phyloP scores from a whole-genome alignment of 2,113 vertebrate species.

The Mormoops blainvillei region DNA sequence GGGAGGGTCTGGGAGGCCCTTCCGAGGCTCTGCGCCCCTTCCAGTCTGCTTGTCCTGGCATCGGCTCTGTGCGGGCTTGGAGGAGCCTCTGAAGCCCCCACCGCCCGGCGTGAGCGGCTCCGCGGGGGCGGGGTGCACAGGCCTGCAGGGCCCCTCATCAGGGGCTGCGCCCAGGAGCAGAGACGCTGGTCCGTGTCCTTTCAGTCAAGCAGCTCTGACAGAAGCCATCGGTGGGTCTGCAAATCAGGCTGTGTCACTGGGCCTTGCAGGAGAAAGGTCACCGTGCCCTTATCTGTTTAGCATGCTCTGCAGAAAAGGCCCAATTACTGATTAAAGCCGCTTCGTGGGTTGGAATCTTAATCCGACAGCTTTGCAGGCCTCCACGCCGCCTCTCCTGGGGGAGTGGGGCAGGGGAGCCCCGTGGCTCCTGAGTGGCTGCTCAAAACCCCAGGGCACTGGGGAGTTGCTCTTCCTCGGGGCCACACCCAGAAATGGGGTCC shows the following conservation, averaged over 20 bases:
- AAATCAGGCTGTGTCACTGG: rapidly evolving
- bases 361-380: conserved; percentile 33
- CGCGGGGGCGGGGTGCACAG: not conserved
- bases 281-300: conserved; percentile 12
- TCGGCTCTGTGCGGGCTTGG: rapidly evolving
- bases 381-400: conserved; percentile 19
- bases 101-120: rapidly evolving
- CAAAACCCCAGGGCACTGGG: rapidly evolving
- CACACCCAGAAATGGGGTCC: rapidly evolving
- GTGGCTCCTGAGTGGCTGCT: conserved; percentile 16
- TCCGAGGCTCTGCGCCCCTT: rapidly evolving
- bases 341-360: conserved; percentile 59
- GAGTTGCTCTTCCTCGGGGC: not conserved
- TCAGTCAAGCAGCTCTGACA: not conserved
- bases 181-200: rapidly evolving
- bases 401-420: rapidly evolving
- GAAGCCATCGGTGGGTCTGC: rapidly evolving
- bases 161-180: rapidly evolving
- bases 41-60: rapidly evolving
- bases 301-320: not conserved
- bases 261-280: conserved; percentile 32
- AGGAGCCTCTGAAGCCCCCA: rapidly evolving
- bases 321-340: conserved; percentile 61
- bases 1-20: rapidly evolving
- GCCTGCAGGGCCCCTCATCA: rapidly evolving